Conservation (phyloP, 1,140 invertebrate genomes). For the Dendrolimus punctatus region DNA sequence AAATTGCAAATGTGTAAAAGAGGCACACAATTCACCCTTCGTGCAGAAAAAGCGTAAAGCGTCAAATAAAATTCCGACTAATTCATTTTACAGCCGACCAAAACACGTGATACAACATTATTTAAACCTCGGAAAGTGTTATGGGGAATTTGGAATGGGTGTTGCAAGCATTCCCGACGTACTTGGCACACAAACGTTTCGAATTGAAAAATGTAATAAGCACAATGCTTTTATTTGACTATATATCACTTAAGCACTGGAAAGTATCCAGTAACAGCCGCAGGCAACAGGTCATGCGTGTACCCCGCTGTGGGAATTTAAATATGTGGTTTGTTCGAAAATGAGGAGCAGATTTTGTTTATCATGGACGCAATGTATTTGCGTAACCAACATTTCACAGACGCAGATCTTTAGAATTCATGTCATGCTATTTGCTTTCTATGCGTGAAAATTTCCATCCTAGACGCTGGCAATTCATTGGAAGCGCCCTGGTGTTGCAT, state of each 20-base stretch:
- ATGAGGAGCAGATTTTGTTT: too few relatives aligned
- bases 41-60: constrained; percentile 12
- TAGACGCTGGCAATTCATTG: too few relatives aligned
- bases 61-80: constrained; percentile 13
- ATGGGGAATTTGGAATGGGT: constrained; percentile 1
- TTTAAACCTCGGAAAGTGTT: constrained; percentile 6
- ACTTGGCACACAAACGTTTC: constrained; percentile 37
- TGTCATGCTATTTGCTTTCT: too few relatives aligned
- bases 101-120: constrained; percentile 4
- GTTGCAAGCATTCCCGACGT: constrained; percentile 7
- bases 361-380: too few relatives aligned
- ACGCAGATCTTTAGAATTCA: too few relatives aligned
- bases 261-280: constrained; percentile 52
- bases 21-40: background rate
- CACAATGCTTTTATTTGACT: constrained; percentile 55
- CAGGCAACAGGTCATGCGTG: constrained; percentile 55
- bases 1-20: too few relatives aligned
- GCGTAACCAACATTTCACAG: too few relatives aligned
- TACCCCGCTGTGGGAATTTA: background rate
- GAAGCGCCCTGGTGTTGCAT: too few relatives aligned
- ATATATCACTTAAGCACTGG: constrained; percentile 67
- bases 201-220: constrained; percentile 64
- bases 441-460: too few relatives aligned
- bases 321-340: background rate
- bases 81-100: constrained; percentile 13